These are phyloP conservation scores for Styela clava DNA, from an alignment of 23 tunicate species.

Conservation along the genomic window DNA sequence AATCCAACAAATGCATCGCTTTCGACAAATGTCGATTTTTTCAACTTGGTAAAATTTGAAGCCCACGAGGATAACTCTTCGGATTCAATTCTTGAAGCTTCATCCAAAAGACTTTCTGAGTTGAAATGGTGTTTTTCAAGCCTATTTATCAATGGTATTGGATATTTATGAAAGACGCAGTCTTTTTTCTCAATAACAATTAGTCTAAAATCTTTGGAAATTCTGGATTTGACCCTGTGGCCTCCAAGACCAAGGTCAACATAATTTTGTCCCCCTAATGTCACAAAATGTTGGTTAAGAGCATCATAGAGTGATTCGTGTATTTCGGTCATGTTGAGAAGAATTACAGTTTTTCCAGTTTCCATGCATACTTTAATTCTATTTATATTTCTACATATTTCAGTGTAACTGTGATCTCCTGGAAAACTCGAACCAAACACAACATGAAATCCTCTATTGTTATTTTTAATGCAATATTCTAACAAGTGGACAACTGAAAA, in stretches of 20 bases:
- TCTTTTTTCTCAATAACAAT: conserved; percentile 75
- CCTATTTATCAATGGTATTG: conserved; percentile 80
- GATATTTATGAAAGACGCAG: conserved; percentile 54
- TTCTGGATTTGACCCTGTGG: conserved; percentile 79
- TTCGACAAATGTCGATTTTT: neutral
- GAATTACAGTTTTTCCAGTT: conserved; percentile 66
- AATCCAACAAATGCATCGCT: conserved; percentile 61
- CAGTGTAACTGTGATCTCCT: conserved; percentile 67
- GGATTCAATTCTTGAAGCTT: conserved; percentile 8
- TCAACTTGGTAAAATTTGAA: conserved; percentile 19
- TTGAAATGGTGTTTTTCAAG: conserved; percentile 71
- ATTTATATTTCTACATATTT: conserved; percentile 80
- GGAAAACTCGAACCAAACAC: conserved; percentile 92
- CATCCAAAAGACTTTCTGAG: conserved; percentile 35
- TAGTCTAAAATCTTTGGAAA: conserved; percentile 55
- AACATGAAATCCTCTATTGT: conserved; percentile 32
- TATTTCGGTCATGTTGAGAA: conserved; percentile 29
- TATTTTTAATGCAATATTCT: conserved; percentile 19
- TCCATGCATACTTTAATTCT: conserved; percentile 76
- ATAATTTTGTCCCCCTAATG: conserved; percentile 39
- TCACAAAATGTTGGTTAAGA: conserved; percentile 13
- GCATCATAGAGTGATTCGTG: conserved; percentile 30
- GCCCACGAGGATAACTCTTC: conserved; percentile 47
- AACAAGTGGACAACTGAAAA: conserved; percentile 62
- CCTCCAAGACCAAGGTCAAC: conserved; percentile 90